A percentile compares a stretch with the other conserved stretches of the same genome.
Evolutionary conservation across 2,888 invertebrate species (phyloP).

Genomic region (Phorcus lineatus): DNA sequence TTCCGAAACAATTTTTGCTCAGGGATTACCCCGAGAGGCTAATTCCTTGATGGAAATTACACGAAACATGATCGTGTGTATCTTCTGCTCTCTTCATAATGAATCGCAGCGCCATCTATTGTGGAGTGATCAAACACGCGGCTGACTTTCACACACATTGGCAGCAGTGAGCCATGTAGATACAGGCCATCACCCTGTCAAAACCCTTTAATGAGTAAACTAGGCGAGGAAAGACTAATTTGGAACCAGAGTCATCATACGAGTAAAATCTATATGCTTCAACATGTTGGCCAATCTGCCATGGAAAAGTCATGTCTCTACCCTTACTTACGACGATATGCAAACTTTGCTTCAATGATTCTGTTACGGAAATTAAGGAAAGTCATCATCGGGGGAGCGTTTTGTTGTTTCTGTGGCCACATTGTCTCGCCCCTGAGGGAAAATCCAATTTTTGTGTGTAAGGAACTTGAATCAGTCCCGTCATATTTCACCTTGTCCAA

Average conservation of each 20-base stretch:
- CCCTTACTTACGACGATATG: not conserved
- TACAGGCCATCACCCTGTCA: slow-evolving; percentile 9
- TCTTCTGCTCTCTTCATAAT: not conserved
- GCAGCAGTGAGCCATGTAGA: slow-evolving; percentile 5
- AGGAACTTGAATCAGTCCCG: not conserved
- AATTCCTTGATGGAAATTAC: slow-evolving; percentile 6
- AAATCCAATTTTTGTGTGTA: not conserved
- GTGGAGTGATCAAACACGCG: slow-evolving; percentile 4
- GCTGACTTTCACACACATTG: not conserved
- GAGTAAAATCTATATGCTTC: slow-evolving; percentile 6
- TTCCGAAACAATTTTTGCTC: slow-evolving; percentile 7
- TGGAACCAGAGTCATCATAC: slow-evolving; percentile 6
- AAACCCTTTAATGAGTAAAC: slow-evolving; percentile 12
- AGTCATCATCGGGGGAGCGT: not conserved
- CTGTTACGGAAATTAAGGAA: slow-evolving; percentile 9
- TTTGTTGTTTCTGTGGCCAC: not conserved
- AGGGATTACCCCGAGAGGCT: slow-evolving; percentile 3
- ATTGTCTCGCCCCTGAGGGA: not conserved
- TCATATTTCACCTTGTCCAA: not conserved
- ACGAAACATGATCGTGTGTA: slow-evolving; percentile 14
- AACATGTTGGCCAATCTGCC: not conserved
- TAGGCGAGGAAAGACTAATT: slow-evolving; percentile 5
- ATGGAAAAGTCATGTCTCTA: slow-evolving; percentile 2
- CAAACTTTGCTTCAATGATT: not conserved
- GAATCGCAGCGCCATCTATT: slow-evolving; percentile 5